Base-by-base conservation (phyloP, 2,797 vertebrate genomes). In the Bryconaethiops microstoma region DNA sequence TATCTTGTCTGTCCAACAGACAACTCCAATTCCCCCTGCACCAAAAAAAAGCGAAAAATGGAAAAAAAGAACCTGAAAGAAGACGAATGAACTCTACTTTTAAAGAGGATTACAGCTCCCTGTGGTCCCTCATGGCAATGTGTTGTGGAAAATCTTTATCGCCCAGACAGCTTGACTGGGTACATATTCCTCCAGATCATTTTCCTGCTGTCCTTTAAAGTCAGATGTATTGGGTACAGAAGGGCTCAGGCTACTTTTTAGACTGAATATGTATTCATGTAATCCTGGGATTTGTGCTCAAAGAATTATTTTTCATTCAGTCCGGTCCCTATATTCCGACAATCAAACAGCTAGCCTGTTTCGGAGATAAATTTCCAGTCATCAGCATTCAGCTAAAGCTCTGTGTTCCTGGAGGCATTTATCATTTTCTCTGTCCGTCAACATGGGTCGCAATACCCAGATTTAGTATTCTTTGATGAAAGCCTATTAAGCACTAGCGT, bases 91-190 rank as follows among this genome's bases (percentile, higher is more conserved):
- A 79, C 48, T 68, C 60, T 71, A 74, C 71, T 62, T 83, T 92
- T 86, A 89, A 84, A 90, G 93, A 91, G 90, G 91, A 94, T 94
- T 94, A 89, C 70, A 87, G 88, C 83, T 90, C 83, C 82, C 85
- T 81, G 87, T 88, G 87, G 81, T 84, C 86, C 88, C 88, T 73
- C 81, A 88, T 87, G 87, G 86, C 87, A 84, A 78, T 86, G 82
- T 90, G 89, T 83, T 84, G 82, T 82, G 86, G 87, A 87, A 86
- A 91, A 87, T 89, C 87, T 83, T 88, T 87, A 86, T 87, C 86
- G 71, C 82, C 83, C 76, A 76, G 78, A 84, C 87, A 90, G 85
- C 83, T 81, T 87, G 85, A 86, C 86, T 88, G 85, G 74, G 88
- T 73, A 81, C 83, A 87, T 88, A 86, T 90, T 91, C 87, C 85